Evolutionary conservation across 2,113 vertebrate genomes (phyloP).

Genomic region (Anolis sagrei): DNA sequence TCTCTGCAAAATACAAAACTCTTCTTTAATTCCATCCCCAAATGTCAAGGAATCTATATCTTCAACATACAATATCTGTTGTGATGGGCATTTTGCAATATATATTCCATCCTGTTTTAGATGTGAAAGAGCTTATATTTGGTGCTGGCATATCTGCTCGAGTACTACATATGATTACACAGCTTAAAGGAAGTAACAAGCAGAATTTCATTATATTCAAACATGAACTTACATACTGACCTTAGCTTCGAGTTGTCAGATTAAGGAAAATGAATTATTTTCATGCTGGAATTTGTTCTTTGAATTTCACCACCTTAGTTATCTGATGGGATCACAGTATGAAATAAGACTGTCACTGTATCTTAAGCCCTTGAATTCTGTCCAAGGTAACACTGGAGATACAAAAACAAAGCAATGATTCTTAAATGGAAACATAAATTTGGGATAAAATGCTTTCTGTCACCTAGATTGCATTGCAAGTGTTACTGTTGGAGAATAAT

Average conservation of each 20-base stretch:
- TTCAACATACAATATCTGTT: background rate
- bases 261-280: conserved; percentile 24
- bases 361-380: background rate
- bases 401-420: conserved; percentile 7
- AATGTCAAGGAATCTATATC: background rate
- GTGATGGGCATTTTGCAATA: background rate
- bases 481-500: conserved; percentile 22
- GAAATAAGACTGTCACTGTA: conserved; percentile 25
- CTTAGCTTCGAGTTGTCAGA: conserved; percentile 36
- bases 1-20: background rate
- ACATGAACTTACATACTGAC: conserved; percentile 9
- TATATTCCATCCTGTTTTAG: background rate
- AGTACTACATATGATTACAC: background rate
- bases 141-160: background rate
- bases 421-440: conserved; percentile 27
- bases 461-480: background rate
- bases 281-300: conserved; percentile 28
- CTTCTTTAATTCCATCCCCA: background rate
- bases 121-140: background rate
- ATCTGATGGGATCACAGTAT: conserved; percentile 18
- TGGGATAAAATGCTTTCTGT: conserved; percentile 41
- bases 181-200: conserved; percentile 33
- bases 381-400: conserved; percentile 3
- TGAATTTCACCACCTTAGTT: conserved; percentile 34
- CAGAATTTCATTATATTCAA: conserved; percentile 28